Conservation (phyloP, 2,888 invertebrate genomes). For the Pandemis heparana region DNA sequence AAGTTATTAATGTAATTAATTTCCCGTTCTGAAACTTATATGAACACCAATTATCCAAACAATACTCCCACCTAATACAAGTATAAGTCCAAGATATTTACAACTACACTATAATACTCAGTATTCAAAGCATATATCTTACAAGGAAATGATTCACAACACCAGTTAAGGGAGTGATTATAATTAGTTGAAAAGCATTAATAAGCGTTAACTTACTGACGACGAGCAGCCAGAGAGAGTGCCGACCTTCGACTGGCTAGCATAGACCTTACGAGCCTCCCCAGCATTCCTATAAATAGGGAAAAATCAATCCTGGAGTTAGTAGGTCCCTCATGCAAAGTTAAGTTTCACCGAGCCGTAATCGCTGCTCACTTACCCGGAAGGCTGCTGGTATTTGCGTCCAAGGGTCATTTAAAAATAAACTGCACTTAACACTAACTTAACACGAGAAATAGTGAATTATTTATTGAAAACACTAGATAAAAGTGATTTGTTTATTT, state of each 20-base stretch:
- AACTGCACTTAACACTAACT: slow-evolving; percentile 48
- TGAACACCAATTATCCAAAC: not conserved
- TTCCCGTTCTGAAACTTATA: not conserved
- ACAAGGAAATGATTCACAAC: slow-evolving; percentile 37
- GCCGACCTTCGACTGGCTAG: slow-evolving; percentile 87
- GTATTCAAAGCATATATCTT: slow-evolving; percentile 25
- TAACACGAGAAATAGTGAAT: slow-evolving; percentile 9
- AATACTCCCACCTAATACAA: not conserved
- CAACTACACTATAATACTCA: slow-evolving; percentile 12
- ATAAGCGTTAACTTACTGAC: slow-evolving; percentile 83
- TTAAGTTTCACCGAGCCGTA: slow-evolving; percentile 65
- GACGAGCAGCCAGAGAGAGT: slow-evolving; percentile 90
- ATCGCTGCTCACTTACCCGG: slow-evolving; percentile 78
- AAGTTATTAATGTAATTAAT: slow-evolving; percentile 2
- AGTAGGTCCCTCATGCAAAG: slow-evolving; percentile 74
- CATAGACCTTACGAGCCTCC: slow-evolving; percentile 81
- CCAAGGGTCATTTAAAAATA: slow-evolving; percentile 80
- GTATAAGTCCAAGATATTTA: not conserved
- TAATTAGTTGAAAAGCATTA: slow-evolving; percentile 43
- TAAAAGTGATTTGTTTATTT: slow-evolving; percentile 37
- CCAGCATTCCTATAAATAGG: slow-evolving; percentile 85
- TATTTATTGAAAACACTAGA: slow-evolving; percentile 30
- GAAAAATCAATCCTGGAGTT: slow-evolving; percentile 79
- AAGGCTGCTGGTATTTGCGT: slow-evolving; percentile 82
- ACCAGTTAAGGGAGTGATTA: slow-evolving; percentile 27